Evolutionary conservation across 64 coral and sea anemone species (phyloP).

Genomic region (Platygyra sinensis): DNA sequence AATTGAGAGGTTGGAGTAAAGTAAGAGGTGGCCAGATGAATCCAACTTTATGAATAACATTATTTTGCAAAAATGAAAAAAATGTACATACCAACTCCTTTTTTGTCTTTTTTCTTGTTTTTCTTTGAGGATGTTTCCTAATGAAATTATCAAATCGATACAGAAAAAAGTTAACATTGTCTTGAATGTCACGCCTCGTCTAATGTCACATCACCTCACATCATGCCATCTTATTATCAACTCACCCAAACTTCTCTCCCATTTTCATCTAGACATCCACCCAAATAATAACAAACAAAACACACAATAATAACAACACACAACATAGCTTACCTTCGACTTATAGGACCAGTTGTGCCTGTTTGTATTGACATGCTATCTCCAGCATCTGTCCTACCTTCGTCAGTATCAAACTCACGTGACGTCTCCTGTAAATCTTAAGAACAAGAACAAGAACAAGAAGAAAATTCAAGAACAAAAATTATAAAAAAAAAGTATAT

Average conservation of each 20-base stretch:
- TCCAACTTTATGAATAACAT: not conserved
- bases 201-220: too few relatives aligned
- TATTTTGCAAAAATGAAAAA: not conserved
- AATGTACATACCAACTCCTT: constrained; percentile 33
- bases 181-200: too few relatives aligned
- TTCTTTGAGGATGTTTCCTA: constrained; percentile 22
- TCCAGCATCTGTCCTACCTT: constrained; percentile 46
- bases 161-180: not conserved
- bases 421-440: constrained; percentile 29
- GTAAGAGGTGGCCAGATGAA: not conserved
- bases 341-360: constrained; percentile 13
- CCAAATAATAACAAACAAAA: too few relatives aligned
- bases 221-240: too few relatives aligned
- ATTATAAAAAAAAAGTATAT: too few relatives aligned
- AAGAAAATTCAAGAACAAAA: too few relatives aligned
- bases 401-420: constrained; percentile 45
- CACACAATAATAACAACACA: not conserved
- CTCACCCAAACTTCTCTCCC: too few relatives aligned
- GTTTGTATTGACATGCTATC: constrained; percentile 58
- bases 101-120: constrained; percentile 12
- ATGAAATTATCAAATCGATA: not conserved
- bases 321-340: not conserved
- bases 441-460: not conserved
- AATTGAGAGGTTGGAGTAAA: not conserved
- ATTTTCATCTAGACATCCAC: too few relatives aligned